Evolutionary conservation across 2,113 vertebrate genomes (phyloP).

Genomic region (Limanda limanda): DNA sequence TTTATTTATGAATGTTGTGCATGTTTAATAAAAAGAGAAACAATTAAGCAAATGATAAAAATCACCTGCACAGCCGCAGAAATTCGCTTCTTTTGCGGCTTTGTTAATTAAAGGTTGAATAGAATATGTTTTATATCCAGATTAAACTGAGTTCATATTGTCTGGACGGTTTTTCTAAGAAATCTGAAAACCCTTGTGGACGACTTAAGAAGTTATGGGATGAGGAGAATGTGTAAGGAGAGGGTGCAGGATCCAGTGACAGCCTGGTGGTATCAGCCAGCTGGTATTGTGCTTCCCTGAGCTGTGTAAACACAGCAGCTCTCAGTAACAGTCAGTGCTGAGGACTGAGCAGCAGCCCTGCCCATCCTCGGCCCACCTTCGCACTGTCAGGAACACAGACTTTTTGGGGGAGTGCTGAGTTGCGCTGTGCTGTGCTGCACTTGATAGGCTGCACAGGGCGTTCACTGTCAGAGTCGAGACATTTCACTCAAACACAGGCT

Average conservation of each 20-base stretch:
- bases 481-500: conserved; percentile 66
- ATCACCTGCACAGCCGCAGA: conserved; percentile 25
- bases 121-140: background rate
- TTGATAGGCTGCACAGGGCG: conserved; percentile 54
- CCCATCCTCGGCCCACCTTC: conserved; percentile 69
- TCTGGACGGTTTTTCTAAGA: background rate
- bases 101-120: background rate
- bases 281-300: conserved; percentile 76
- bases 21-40: conserved; percentile 38
- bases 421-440: conserved; percentile 14
- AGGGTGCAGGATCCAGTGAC: conserved; percentile 52
- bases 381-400: conserved; percentile 67
- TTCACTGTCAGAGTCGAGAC: conserved; percentile 64
- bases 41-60: conserved; percentile 49
- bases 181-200: background rate
- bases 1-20: conserved; percentile 61
- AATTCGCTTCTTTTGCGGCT: background rate
- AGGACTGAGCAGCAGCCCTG: conserved; percentile 73
- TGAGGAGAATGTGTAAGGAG: conserved; percentile 33
- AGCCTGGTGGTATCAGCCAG: conserved; percentile 81
- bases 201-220: conserved; percentile 25
- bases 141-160: background rate
- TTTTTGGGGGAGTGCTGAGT: conserved; percentile 70
- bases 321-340: conserved; percentile 87
- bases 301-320: conserved; percentile 83